Evolutionary conservation across 2,888 invertebrate species (phyloP), one percentile per base, ranked within the genome.

Genomic region (Pteria penguin): DNA sequence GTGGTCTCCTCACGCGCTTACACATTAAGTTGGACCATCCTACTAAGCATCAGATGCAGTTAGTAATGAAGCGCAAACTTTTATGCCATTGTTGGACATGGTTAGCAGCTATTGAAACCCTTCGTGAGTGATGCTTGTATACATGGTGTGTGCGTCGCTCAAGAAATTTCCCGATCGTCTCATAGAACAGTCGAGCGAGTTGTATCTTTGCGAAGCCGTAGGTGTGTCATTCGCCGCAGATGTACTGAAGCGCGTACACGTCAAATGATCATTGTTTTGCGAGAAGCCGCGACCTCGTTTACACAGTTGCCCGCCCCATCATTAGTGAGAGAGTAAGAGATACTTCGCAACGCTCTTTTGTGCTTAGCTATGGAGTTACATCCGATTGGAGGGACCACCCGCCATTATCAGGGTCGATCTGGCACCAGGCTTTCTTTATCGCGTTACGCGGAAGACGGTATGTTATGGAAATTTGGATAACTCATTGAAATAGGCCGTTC

Each of bases 71-170:
- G n/a, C 72, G 82, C 0, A n/a, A 27, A 80, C 57, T 81, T 84
- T 31, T 85, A 75, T 63, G 80, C 83, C n/a, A n/a, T n/a, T n/a
- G 1, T 62, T 83, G 4, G 81, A 82, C 54, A 70, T 82, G 36
- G 45, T n/a, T 62, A 2, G 66, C 58, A 65, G 58, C 75, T 5
- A 77, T 83, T 14, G 75, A 76, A n/a, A n/a, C n/a, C n/a, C 2
- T 52, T 32, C 2, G 78, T 77, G 0, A 52, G 74, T 11, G 67
- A 72, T 0, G 55, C 76, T 2, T 85, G 83, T 62, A n/a, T n/a
- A n/a, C n/a, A 78, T 84, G 26, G 68, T 31, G 5, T 85, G 84
- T 66, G 76, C 79, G 0, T 79, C 85, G 1, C 68, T 85, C 0
- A 73, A 75, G 32, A 68, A 75, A 18, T 52, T 78, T 22, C 83